Evolutionary conservation across 2,888 invertebrate genomes (phyloP), one percentile per base, ranked within the genome.

Genomic region (Acleris cristana): DNA sequence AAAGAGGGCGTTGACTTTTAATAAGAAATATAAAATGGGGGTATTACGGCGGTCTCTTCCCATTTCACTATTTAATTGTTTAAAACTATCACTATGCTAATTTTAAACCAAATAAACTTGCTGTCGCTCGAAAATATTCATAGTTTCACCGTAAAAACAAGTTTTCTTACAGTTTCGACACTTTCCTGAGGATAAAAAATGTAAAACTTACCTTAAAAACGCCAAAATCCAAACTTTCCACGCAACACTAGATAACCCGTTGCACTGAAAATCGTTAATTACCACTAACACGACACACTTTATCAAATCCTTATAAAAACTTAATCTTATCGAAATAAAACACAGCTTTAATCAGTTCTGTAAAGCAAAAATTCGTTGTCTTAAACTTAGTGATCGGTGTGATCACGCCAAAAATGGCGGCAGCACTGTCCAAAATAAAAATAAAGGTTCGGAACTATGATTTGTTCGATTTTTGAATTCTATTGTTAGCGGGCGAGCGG

Each of bases 181-280:
- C 18, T 4, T 18, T 55, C 12, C 4, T 3, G 23, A 23, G 5
- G 14, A 10, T 23, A 16, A n/a, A 12, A 45, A 48, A 2, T 2
- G 2, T 2, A 16, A 34, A 71, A 83, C 89, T 89, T 75, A 90
- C 90, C 90, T 77, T 67, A 70, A 70, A 76, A 76, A 16, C 78
- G 78, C 80, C 77, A 87, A 87, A 90, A 90, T 90, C 90, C 90
- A 90, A 89, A 57, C 53, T 58, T 48, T 74, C 70, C 80, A 80
- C 76, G 78, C 79, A 70, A 68, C 76, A 85, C 81, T 79, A 77
- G 76, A 74, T 76, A 72, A 75, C 48, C 48, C 84, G 83, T 78
- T 78, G 77, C 85, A 84, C 83, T 80, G 71, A 73, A 60, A 72
- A 76, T 77, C 73, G 76, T 81, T 77, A 78, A 76, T 81, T 76